Conservation (phyloP, 2,888 invertebrate species). For the Neoaliturus tenellus region DNA sequence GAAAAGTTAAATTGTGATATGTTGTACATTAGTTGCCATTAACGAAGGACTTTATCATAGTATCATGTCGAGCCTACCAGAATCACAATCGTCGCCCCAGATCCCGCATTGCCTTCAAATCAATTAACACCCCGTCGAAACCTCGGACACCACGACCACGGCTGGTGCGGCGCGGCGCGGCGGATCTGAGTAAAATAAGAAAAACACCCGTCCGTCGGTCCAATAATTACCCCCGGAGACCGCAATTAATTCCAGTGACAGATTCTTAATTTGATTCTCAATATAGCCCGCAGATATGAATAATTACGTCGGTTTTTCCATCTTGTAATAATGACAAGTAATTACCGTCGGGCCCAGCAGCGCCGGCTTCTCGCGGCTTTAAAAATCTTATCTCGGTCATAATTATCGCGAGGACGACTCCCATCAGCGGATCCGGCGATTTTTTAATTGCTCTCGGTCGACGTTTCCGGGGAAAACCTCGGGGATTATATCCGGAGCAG, state of each 20-base stretch:
- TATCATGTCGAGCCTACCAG: too few relatives aligned
- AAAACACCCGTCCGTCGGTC: slow-evolving; percentile 31
- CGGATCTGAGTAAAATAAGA: background rate
- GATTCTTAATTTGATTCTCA: slow-evolving; percentile 52
- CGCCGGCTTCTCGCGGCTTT: slow-evolving; percentile 8
- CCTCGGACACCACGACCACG: too few relatives aligned
- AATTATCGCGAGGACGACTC: slow-evolving; percentile 28
- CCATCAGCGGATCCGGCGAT: slow-evolving; percentile 21
- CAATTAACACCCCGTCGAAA: background rate
- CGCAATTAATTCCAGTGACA: slow-evolving; percentile 48
- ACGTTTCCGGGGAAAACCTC: background rate
- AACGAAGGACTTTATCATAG: too few relatives aligned
- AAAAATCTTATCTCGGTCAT: slow-evolving; percentile 37
- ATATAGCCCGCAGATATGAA: slow-evolving; percentile 47
- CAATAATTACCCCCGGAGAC: slow-evolving; percentile 42
- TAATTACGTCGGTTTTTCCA: slow-evolving; percentile 51
- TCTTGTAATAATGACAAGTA: slow-evolving; percentile 52
- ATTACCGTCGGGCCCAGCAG: slow-evolving; percentile 18
- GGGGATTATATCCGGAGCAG: slow-evolving; percentile 5
- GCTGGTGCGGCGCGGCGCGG: background rate
- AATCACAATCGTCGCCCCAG: too few relatives aligned
- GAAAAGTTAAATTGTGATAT: too few relatives aligned
- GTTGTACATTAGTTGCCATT: too few relatives aligned
- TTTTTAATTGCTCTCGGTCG: slow-evolving; percentile 41
- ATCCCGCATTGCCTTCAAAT: background rate